These are phyloP conservation scores for Drosophila anomalipes DNA, from an alignment of 2,888 invertebrate genomes.

Conservation along the genomic window DNA sequence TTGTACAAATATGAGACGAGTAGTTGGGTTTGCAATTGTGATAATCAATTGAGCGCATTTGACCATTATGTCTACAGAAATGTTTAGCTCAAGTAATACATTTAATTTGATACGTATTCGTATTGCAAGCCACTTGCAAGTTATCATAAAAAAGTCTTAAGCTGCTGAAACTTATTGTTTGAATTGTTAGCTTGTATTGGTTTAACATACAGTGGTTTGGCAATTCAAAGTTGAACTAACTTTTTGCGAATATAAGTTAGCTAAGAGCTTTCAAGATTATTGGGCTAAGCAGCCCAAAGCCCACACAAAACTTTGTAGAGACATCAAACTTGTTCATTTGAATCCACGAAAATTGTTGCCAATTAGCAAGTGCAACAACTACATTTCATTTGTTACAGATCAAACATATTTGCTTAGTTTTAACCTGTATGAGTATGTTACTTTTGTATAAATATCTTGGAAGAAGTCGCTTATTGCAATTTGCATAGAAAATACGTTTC, in stretches of 20 bases:
- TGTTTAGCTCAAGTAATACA: background rate
- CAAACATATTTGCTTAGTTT: background rate
- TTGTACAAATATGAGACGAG: background rate
- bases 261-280: background rate
- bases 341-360: background rate
- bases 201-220: background rate
- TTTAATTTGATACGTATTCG: background rate
- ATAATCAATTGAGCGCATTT: constrained; percentile 13
- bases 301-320: background rate
- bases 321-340: constrained; percentile 1
- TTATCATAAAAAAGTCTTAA: background rate
- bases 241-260: background rate
- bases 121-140: background rate
- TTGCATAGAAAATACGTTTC: constrained; percentile 42
- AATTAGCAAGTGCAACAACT: background rate
- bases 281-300: background rate
- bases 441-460: background rate
- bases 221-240: background rate
- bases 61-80: background rate
- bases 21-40: background rate
- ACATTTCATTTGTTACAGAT: background rate
- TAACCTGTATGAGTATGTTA: background rate
- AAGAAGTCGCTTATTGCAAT: constrained; percentile 23
- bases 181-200: background rate
- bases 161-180: background rate